Evolutionary conservation across 2,113 vertebrate species (phyloP), one percentile per base, ranked within the genome.

Genomic region (Bettongia penicillata): DNA sequence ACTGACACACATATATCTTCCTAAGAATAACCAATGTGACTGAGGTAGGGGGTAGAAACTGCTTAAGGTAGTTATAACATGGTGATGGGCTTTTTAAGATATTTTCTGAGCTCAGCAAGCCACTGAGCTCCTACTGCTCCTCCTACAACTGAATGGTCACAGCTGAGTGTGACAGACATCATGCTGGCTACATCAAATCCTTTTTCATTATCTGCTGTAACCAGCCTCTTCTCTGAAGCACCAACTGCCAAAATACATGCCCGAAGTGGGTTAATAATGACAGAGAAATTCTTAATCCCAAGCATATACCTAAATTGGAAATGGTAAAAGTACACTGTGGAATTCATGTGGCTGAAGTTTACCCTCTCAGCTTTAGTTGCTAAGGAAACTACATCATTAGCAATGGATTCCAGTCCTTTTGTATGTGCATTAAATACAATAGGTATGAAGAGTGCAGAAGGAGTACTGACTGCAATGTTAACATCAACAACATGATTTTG

Each of bases 221-320:
- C 97, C 28, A 99, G 98, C 52, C 98, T 99, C 94, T 99, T 99
- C 97, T 99, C 99, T 4, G 99, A 99, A 94, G 99, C 99, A 49
- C 99, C 99, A 52, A 99, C 98, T 52, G 99, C 99, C 89, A 99
- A 99, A 98, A 99, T 99, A 96, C 99, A 99, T 77, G 99, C 98
- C 97, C 99, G 99, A 95, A 99, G 99, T 90, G 99, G 99, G 97
- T 99, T 99, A 98, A 99, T 99, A 89, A 99, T 99, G 9, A 99
- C 99, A 4, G 99, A 99, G 98, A 99, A 99, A 97, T 99, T 99
- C 98, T 99, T 99, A 98, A 99, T 98, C 43, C 99, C 99, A 97
- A 99, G 99, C 99, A 99, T 99, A 93, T 99, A 93, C 99, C 99
- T 97, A 99, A 98, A 98, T 99, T 99, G 84, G 99, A 99, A 97